Percentiles rank a stretch among this genome's conserved stretches.
phyloP scores from a whole-genome alignment of 2,113 vertebrate genomes.

The Steatornis caripensis region DNA sequence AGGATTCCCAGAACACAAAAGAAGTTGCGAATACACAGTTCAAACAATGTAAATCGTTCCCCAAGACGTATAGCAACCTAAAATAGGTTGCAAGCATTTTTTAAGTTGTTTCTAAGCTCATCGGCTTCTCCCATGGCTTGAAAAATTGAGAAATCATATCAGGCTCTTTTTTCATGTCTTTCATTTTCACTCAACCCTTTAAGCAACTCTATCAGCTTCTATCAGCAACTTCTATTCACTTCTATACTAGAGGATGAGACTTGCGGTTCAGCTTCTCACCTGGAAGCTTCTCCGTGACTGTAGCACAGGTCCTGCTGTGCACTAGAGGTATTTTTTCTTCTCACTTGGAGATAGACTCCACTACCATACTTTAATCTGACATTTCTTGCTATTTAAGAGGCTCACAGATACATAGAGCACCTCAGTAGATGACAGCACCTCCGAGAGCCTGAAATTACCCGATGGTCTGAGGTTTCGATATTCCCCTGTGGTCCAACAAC shows the following conservation, averaged over 20 bases:
- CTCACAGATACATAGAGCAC: background rate
- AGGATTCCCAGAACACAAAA: background rate
- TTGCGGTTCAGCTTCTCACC: background rate
- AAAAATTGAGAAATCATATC: background rate
- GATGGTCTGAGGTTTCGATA: background rate
- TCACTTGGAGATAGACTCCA: background rate
- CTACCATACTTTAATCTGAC: background rate
- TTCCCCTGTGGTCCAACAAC: background rate
- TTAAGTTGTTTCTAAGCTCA: background rate
- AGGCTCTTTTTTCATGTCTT: background rate
- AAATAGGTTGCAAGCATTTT: background rate
- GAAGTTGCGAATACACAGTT: background rate
- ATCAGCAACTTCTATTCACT: background rate
- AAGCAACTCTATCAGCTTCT: background rate
- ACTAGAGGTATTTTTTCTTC: background rate
- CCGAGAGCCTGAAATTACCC: background rate
- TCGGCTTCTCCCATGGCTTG: background rate
- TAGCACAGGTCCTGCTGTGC: no score
- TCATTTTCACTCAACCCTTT: background rate
- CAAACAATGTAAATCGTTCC: background rate
- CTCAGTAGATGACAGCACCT: background rate
- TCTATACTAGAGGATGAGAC: background rate
- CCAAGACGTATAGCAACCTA: background rate
- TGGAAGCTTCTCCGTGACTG: background rate
- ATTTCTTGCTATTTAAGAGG: background rate